These are phyloP conservation scores for Trissoscelio sp. DNA, from an alignment of 2,888 invertebrate species.

Conservation along the genomic window DNA sequence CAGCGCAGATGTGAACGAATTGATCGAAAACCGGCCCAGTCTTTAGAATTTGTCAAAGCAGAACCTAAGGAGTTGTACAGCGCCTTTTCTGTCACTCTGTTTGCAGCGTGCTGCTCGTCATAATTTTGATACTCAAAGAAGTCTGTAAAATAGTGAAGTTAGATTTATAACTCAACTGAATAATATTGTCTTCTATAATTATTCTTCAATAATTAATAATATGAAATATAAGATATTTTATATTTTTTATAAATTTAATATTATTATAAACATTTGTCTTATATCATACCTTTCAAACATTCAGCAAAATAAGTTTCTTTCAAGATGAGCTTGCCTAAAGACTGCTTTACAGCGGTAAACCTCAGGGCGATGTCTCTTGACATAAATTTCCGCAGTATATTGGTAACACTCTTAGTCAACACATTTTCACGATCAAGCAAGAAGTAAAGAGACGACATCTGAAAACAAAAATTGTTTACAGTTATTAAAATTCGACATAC, in stretches of 20 bases:
- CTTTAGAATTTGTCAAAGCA: conserved; percentile 62
- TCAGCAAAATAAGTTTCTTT: conserved; percentile 67
- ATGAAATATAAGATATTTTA: neutral
- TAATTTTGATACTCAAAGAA: conserved; percentile 65
- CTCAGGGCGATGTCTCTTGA: conserved; percentile 68
- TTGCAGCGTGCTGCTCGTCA: conserved; percentile 53
- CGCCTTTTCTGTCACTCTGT: conserved; percentile 61
- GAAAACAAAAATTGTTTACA: conserved; percentile 33
- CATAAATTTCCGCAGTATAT: conserved; percentile 72
- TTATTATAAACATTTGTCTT: neutral
- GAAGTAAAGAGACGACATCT: conserved; percentile 66
- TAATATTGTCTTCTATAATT: too few species aligned
- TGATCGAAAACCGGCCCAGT: conserved; percentile 66
- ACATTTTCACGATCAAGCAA: conserved; percentile 69
- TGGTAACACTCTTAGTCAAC: conserved; percentile 69
- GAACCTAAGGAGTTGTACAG: conserved; percentile 59
- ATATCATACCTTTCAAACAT: conserved; percentile 69
- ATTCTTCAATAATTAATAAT: too few species aligned
- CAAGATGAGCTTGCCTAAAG: conserved; percentile 68
- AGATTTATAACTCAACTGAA: neutral
- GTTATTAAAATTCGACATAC: too few species aligned
- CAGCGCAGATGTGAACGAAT: conserved; percentile 60
- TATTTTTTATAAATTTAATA: neutral
- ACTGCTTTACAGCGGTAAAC: conserved; percentile 70
- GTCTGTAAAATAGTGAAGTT: conserved; percentile 36